Evolutionary conservation across 2,113 vertebrate genomes (phyloP).

Genomic region (Oncorhynchus masou): DNA sequence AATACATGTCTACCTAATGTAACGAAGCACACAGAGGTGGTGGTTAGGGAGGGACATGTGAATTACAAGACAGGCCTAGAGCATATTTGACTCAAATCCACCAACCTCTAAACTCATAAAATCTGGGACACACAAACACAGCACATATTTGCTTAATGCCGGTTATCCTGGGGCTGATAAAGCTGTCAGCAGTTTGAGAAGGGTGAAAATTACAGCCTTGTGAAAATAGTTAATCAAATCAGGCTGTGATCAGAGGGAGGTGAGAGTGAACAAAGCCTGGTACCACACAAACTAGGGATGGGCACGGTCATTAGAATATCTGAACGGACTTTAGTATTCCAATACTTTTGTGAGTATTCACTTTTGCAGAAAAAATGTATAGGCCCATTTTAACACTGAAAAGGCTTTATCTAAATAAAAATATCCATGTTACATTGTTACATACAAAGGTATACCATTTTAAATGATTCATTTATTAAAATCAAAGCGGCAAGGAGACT

Average conservation of each 20-base stretch:
- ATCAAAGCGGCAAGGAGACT: no score
- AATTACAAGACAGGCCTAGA: no score
- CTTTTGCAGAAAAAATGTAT: no score
- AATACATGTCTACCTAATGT: constrained; percentile 13
- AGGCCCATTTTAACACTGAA: no score
- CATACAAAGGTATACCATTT: no score
- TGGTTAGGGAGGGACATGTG: no score
- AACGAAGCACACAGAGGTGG: constrained; percentile 30
- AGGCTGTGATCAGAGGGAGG: constrained; percentile 19
- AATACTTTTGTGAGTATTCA: no score
- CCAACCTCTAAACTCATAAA: no score
- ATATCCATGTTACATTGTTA: no score
- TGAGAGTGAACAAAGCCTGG: constrained; percentile 4
- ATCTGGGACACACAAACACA: constrained; percentile 12
- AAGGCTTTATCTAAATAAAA: no score
- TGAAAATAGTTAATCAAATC: constrained; percentile 29
- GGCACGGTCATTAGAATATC: background rate
- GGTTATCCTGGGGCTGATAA: constrained; percentile 6
- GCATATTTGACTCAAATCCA: no score
- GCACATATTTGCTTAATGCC: constrained; percentile 32
- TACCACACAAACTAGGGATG: constrained; percentile 4
- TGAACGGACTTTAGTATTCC: constrained; percentile 15
- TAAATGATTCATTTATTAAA: no score
- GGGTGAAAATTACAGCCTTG: background rate
- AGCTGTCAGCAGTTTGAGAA: constrained; percentile 11